Conservation (phyloP, 1,140 invertebrate species). For the Chlorops oryzae region DNA sequence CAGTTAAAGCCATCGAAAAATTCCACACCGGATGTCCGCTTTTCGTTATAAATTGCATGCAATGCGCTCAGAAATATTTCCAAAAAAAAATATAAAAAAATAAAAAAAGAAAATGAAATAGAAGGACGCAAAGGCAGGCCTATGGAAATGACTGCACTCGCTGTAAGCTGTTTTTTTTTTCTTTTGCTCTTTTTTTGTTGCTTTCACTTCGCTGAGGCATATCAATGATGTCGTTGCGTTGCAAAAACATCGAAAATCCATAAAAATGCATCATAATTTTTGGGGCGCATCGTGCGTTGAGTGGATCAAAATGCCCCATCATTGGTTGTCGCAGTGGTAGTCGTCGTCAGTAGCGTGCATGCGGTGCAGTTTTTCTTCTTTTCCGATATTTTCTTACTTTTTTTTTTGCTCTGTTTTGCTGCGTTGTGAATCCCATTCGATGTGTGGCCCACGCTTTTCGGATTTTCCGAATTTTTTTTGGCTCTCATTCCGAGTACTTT, state of each 20-base stretch:
- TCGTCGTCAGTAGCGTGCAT: too few species aligned
- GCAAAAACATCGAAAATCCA: slow-evolving; percentile 47
- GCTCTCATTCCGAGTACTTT: too few species aligned
- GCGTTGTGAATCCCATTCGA: slow-evolving; percentile 8
- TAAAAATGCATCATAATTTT: slow-evolving; percentile 48
- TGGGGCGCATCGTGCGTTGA: slow-evolving; percentile 6
- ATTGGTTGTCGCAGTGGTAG: too few species aligned
- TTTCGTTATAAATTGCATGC: slow-evolving; percentile 21
- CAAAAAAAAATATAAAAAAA: slow-evolving; percentile 14
- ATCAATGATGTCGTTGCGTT: slow-evolving; percentile 27
- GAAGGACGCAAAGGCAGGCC: slow-evolving; percentile 3
- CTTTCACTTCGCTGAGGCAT: slow-evolving; percentile 24
- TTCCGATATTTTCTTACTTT: background rate
- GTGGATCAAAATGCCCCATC: slow-evolving; percentile 10
- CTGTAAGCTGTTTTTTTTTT: slow-evolving; percentile 11
- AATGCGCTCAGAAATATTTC: slow-evolving; percentile 13
- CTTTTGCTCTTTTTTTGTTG: too few species aligned
- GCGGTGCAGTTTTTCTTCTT: background rate
- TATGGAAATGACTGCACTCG: slow-evolving; percentile 15
- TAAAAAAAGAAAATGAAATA: slow-evolving; percentile 2
- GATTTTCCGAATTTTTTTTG: too few species aligned
- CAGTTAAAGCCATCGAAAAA: slow-evolving; percentile 26
- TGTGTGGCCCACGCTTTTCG: background rate
- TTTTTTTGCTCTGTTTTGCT: background rate
- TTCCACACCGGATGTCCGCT: slow-evolving; percentile 32